These are phyloP conservation scores for Agrilus cyanescens DNA, from an alignment of 2,888 invertebrate genomes.

Conservation along the genomic window DNA sequence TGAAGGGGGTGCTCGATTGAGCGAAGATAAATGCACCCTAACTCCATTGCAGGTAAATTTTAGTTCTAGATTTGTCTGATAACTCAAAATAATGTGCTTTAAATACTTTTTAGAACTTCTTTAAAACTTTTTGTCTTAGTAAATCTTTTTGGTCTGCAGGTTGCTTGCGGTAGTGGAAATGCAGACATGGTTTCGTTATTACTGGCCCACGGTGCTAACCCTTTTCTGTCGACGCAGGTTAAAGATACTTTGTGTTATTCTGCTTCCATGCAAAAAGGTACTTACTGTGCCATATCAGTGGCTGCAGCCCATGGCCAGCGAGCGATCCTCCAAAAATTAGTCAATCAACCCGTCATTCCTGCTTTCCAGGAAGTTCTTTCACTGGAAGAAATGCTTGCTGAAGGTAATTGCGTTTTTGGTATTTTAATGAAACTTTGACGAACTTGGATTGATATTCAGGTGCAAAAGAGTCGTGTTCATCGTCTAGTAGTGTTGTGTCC, in stretches of 20 bases:
- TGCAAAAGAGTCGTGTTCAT: conserved; percentile 19
- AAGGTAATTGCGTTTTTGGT: conserved; percentile 44
- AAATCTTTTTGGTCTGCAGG: conserved; percentile 29
- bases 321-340: conserved; percentile 60
- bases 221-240: conserved; percentile 73
- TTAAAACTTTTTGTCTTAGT: background rate
- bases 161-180: conserved; percentile 72
- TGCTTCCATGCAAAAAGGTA: conserved; percentile 74
- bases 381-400: conserved; percentile 81
- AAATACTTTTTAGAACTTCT: too few species aligned
- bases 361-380: conserved; percentile 65
- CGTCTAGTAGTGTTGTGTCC: conserved; percentile 29
- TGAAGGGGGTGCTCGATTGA: conserved; percentile 72
- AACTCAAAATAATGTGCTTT: too few species aligned
- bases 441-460: conserved; percentile 17
- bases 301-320: conserved; percentile 83
- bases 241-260: conserved; percentile 79
- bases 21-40: conserved; percentile 75
- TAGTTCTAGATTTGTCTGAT: too few species aligned
- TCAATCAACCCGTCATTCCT: conserved; percentile 59
- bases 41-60: conserved; percentile 67
- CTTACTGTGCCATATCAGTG: conserved; percentile 79
- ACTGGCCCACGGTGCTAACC: conserved; percentile 75
- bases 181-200: conserved; percentile 69
- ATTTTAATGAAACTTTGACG: conserved; percentile 16